Evolutionary conservation across 2,113 vertebrate genomes (phyloP).

Genomic region (Dolichotis patagonum): DNA sequence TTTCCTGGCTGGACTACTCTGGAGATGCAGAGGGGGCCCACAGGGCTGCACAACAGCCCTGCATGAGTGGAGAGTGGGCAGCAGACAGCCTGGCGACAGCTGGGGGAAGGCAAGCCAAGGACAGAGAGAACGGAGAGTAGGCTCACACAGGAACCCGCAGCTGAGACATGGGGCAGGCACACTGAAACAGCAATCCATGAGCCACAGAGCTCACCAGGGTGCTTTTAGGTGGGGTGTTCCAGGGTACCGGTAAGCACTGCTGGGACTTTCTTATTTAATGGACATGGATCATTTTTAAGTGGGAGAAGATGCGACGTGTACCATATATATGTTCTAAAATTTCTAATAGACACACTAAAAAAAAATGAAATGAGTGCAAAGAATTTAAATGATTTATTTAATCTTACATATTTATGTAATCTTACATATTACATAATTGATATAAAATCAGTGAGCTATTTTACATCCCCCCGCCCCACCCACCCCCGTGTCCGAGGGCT

Average conservation of each 20-base stretch:
- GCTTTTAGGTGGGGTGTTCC: not conserved
- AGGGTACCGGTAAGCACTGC: not conserved
- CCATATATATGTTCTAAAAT: not conserved
- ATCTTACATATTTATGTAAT: not conserved
- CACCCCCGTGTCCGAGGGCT: not conserved
- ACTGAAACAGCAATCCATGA: not conserved
- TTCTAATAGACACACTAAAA: not conserved
- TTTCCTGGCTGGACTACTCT: not conserved
- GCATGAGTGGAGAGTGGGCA: not conserved
- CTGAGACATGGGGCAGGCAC: not conserved
- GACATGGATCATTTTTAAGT: not conserved
- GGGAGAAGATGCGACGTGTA: not conserved
- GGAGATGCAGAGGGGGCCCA: not conserved
- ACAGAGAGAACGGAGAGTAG: not conserved
- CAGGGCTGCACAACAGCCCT: not conserved
- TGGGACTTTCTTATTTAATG: not conserved
- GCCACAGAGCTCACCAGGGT: not conserved
- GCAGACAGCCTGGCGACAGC: not conserved
- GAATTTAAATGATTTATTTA: constrained; percentile 49
- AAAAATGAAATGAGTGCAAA: not conserved
- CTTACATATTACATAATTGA: not conserved
- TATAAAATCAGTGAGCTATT: not conserved
- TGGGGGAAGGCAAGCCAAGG: not conserved
- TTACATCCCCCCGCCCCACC: not conserved
- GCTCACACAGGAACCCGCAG: not conserved